Conservation (phyloP, 2,797 vertebrate species). For the Yasuhikotakia modesta region DNA sequence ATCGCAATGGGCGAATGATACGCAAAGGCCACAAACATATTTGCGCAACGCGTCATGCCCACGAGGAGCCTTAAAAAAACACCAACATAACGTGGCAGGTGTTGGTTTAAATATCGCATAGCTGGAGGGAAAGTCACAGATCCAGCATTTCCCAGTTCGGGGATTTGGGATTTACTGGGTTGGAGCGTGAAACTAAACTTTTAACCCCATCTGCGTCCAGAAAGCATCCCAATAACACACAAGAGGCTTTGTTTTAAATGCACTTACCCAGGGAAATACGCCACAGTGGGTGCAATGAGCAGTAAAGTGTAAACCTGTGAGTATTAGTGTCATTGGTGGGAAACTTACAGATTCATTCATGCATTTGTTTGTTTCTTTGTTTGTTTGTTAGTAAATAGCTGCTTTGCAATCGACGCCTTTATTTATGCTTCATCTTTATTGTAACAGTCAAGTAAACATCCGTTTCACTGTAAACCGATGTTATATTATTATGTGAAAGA, state of each 20-base stretch:
- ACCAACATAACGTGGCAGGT: slow-evolving; percentile 61
- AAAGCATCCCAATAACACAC: slow-evolving; percentile 41
- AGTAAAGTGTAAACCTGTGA: too few relatives aligned
- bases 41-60: slow-evolving; percentile 45
- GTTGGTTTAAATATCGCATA: slow-evolving; percentile 64
- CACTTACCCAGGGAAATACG: too few relatives aligned
- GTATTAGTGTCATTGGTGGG: too few relatives aligned
- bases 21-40: slow-evolving; percentile 25
- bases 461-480: too few relatives aligned
- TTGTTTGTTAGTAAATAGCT: too few relatives aligned
- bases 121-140: slow-evolving; percentile 63
- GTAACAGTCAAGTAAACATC: too few relatives aligned
- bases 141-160: slow-evolving; percentile 53
- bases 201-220: slow-evolving; percentile 27
- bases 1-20: too few relatives aligned
- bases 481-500: not conserved
- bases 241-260: not conserved
- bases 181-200: slow-evolving; percentile 54
- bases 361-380: too few relatives aligned
- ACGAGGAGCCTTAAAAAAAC: slow-evolving; percentile 15
- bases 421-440: too few relatives aligned
- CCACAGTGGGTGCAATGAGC: too few relatives aligned
- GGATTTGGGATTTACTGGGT: slow-evolving; percentile 34
- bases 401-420: too few relatives aligned
- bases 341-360: too few relatives aligned